Base-by-base conservation (phyloP, 2,888 invertebrate genomes). In the Drosophila mettleri region DNA sequence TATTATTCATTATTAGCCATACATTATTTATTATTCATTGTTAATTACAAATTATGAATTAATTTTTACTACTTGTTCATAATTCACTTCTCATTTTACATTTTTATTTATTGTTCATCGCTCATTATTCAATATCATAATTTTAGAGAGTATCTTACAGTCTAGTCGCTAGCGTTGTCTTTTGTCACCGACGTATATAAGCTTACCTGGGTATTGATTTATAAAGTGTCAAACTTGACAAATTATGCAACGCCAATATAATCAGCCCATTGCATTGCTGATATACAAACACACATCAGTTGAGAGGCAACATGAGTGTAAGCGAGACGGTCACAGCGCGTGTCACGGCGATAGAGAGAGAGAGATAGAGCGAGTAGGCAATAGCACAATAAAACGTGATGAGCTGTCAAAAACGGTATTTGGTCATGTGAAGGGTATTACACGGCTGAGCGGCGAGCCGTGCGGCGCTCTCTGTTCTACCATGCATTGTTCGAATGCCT, bases 341-440 rank as follows among this genome's bases (percentile, higher is more conserved):
- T 1, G 16, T 10, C 24, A 20, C 20, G 38, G 39, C 22, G 29
- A 34, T 18, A 12, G 38, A 1, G 53, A 39, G n/a, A 43, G n/a
- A 0, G 10, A 16, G 22, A 20, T 31, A 36, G 29, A 29, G 27
- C 27, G 34, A 12, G 39, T 10, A 33, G 36, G 39, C 18, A 27
- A 22, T 49, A 10, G 14, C 18, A 65, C 67, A 61, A 68, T 69
- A 61, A 66, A 73, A 49, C 29, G 45, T 80, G 80, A 78, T 65
- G 62, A 73, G 73, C 80, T 80, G 80, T 80, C 80, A 75, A 63
- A 80, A 80, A 75, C 78, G 45, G 64, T 53, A 65, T 66, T 63
- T 58, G 45, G 46, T 22, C 52, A 55, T 77, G 64, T 61, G 31
- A 65, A 69, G 39, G 52, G 46, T 46, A 81, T 79, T 63, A 43